Evolutionary conservation across 1,140 invertebrate species (phyloP).

Genomic region (Lysiphlebus fabarum): DNA sequence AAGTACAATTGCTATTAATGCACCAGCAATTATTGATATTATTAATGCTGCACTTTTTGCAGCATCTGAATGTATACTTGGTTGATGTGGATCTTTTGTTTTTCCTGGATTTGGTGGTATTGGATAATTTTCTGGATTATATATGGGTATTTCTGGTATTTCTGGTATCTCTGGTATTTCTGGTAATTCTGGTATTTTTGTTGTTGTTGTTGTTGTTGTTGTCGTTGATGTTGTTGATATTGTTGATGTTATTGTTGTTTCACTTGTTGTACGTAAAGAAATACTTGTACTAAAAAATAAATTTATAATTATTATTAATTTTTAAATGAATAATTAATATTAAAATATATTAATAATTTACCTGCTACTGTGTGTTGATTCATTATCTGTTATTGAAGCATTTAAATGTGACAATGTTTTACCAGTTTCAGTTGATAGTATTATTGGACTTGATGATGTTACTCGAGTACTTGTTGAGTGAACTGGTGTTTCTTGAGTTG

Average conservation of each 20-base stretch:
- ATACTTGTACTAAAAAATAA: slow-evolving; percentile 29
- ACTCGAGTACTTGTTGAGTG: slow-evolving; percentile 44
- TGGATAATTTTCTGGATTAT: slow-evolving; percentile 41
- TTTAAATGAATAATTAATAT: no score
- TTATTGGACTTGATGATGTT: slow-evolving; percentile 37
- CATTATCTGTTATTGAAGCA: slow-evolving; percentile 43
- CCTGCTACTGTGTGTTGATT: slow-evolving; percentile 43
- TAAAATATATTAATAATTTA: slow-evolving; percentile 23
- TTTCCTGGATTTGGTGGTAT: slow-evolving; percentile 38
- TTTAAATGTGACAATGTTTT: slow-evolving; percentile 45
- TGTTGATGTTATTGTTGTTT: slow-evolving; percentile 35
- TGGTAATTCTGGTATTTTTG: slow-evolving; percentile 47
- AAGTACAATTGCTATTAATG: slow-evolving; percentile 86
- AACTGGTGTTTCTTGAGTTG: slow-evolving; percentile 43
- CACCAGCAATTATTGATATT: slow-evolving; percentile 86
- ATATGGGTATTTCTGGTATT: slow-evolving; percentile 46
- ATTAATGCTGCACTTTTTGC: slow-evolving; percentile 74
- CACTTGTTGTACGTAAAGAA: slow-evolving; percentile 38
- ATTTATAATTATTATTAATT: background rate
- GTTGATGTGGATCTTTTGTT: slow-evolving; percentile 29
- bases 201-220: slow-evolving; percentile 40
- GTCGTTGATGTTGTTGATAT: slow-evolving; percentile 40
- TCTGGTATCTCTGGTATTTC: slow-evolving; percentile 42
- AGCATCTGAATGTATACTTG: slow-evolving; percentile 67
- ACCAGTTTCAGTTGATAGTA: slow-evolving; percentile 38